Conservation (phyloP, 1,140 invertebrate genomes). For the Drosophila obscura region DNA sequence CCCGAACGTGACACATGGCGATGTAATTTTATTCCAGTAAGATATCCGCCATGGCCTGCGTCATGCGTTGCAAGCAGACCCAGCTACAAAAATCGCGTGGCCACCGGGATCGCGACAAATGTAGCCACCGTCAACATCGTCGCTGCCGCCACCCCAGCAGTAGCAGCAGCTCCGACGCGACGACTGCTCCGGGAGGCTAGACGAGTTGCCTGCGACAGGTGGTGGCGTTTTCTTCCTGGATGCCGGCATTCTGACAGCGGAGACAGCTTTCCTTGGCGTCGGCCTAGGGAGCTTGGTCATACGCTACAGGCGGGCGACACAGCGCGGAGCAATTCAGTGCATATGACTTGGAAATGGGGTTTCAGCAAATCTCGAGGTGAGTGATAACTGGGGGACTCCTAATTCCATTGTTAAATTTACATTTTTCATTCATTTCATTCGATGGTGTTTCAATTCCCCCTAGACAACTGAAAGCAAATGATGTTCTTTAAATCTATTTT, state of each 20-base stretch:
- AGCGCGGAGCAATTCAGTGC: constrained; percentile 72
- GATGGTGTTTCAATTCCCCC: too few species aligned
- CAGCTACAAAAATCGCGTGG: constrained; percentile 81
- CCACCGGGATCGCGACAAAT: constrained; percentile 85
- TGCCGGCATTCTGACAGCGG: neutral
- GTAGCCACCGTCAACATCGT: constrained; percentile 24
- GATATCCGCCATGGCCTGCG: constrained; percentile 83
- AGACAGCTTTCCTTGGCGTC: constrained; percentile 23
- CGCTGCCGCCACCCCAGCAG: constrained; percentile 51
- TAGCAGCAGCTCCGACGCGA: constrained; percentile 57
- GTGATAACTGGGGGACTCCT: neutral
- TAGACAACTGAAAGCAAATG: too few species aligned
- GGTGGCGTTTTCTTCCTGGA: constrained; percentile 57
- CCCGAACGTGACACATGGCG: constrained; percentile 83
- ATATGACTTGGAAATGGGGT: constrained; percentile 69
- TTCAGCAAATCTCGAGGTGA: constrained; percentile 72
- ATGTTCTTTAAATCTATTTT: too few species aligned
- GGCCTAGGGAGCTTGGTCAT: constrained; percentile 25
- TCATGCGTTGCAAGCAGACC: constrained; percentile 78
- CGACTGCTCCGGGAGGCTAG: constrained; percentile 49
- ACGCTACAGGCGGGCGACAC: constrained; percentile 65
- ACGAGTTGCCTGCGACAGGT: constrained; percentile 13
- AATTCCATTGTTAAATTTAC: neutral
- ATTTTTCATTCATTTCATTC: too few species aligned
- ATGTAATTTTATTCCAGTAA: constrained; percentile 84